Evolutionary conservation across 1,140 invertebrate species (phyloP).

Genomic region (Cherax quadricarinatus): DNA sequence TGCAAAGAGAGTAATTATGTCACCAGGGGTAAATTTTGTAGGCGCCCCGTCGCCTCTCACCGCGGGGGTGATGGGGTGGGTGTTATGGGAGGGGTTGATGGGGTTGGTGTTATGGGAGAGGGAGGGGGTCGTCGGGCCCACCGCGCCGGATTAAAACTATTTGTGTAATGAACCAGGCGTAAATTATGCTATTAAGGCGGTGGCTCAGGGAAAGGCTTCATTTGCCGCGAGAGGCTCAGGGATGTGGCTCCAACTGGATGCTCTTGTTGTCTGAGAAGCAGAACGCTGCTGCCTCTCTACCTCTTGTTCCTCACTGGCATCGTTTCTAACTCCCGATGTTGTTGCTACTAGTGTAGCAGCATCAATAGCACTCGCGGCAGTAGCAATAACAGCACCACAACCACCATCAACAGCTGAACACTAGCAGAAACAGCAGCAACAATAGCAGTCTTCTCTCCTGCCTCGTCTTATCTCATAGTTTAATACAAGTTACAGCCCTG

Average conservation of each 20-base stretch:
- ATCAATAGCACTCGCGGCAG: too few relatives aligned
- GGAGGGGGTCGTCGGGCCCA: conserved; percentile 42
- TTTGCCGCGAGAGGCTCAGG: conserved; percentile 30
- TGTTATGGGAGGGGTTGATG: too few relatives aligned
- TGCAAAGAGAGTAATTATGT: conserved; percentile 63
- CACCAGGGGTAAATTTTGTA: conserved; percentile 68
- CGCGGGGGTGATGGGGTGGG: neutral
- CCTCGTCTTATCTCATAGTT: too few relatives aligned
- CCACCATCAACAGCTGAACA: too few relatives aligned
- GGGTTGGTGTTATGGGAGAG: too few relatives aligned
- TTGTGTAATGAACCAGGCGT: conserved; percentile 71
- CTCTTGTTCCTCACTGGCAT: neutral
- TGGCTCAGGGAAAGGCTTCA: conserved; percentile 62
- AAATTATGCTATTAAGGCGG: conserved; percentile 71
- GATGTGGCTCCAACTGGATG: neutral
- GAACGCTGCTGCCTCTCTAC: too few relatives aligned
- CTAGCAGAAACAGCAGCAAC: too few relatives aligned
- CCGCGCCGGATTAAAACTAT: conserved; percentile 69
- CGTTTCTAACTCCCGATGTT: too few relatives aligned
- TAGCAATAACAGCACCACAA: too few relatives aligned
- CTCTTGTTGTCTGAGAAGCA: neutral
- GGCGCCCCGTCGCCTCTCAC: conserved; percentile 31
- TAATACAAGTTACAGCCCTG: neutral
- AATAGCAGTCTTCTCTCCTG: too few relatives aligned
- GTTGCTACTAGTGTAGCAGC: too few relatives aligned